Percentiles rank a stretch among this genome's conserved stretches.
phyloP scores from a whole-genome alignment of 2,797 vertebrate species.

The Anomalospiza imberbis region DNA sequence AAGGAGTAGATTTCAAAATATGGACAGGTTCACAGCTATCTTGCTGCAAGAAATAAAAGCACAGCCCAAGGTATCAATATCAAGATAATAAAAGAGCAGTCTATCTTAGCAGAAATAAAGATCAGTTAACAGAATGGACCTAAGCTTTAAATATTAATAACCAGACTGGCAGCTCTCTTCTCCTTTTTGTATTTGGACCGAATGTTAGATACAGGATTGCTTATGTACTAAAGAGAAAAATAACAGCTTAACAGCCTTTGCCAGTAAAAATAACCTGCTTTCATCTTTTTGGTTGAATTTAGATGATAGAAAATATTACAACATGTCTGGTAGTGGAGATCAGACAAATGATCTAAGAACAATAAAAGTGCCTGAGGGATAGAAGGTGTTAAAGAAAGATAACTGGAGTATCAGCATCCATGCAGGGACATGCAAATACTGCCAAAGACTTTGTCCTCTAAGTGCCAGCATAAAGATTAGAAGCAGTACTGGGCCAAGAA shows the following conservation, averaged over 20 bases:
- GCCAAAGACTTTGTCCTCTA: neutral
- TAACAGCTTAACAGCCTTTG: neutral
- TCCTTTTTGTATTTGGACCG: neutral
- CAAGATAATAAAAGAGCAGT: neutral
- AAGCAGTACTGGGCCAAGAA: neutral
- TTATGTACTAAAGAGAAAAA: neutral
- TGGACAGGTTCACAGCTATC: neutral
- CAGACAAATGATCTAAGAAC: neutral
- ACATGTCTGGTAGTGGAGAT: neutral
- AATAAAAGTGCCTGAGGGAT: neutral
- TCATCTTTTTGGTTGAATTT: neutral
- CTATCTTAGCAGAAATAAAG: neutral
- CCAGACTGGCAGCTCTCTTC: neutral
- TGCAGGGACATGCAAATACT: neutral
- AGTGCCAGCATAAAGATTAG: neutral
- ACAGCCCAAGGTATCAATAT: neutral
- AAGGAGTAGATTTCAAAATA: neutral
- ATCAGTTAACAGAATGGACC: neutral
- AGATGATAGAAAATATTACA: neutral
- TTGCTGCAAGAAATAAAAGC: conserved; percentile 4
- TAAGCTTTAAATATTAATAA: neutral
- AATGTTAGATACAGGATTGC: neutral
- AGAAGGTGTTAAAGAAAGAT: conserved; percentile 32
- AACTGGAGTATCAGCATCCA: neutral
- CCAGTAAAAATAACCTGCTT: neutral